These are phyloP conservation scores for Drosophila incognita DNA, from an alignment of 2,888 invertebrate genomes.

Conservation along the genomic window DNA sequence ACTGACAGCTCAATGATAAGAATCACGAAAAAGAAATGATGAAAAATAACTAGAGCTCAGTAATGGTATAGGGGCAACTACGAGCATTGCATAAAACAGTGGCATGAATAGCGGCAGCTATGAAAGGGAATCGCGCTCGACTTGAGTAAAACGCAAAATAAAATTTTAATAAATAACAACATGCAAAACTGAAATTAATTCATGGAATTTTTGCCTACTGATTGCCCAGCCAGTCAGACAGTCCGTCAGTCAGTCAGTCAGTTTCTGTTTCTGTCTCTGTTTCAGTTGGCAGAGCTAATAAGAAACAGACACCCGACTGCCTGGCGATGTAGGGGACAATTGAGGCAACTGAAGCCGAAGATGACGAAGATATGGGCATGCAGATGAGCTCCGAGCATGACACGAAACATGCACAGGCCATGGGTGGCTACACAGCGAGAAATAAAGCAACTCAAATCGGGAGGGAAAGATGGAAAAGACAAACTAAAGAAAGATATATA, in stretches of 20 bases:
- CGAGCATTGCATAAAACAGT: constrained; percentile 18
- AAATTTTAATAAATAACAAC: constrained; percentile 83
- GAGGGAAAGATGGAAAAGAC: background rate
- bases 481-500: no score
- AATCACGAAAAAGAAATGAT: constrained; percentile 53
- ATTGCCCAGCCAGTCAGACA: constrained; percentile 36
- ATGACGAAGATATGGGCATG: constrained; percentile 75
- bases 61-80: background rate
- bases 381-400: constrained; percentile 71
- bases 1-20: constrained; percentile 53
- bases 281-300: constrained; percentile 58
- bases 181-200: constrained; percentile 85
- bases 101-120: constrained; percentile 64
- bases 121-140: constrained; percentile 59
- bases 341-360: constrained; percentile 56
- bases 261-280: constrained; percentile 1
- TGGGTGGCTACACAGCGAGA: constrained; percentile 1
- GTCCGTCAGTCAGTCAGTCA: background rate
- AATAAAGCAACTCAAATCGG: background rate
- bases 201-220: constrained; percentile 78
- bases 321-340: constrained; percentile 51
- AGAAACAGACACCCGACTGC: constrained; percentile 76
- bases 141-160: constrained; percentile 53
- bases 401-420: constrained; percentile 44
- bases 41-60: constrained; percentile 55